A percentile compares a stretch with the other conserved stretches of the same genome.
These are phyloP conservation scores for Dyspetes luteomarginatus DNA, from an alignment of 2,888 invertebrate species.

Conservation along the genomic window DNA sequence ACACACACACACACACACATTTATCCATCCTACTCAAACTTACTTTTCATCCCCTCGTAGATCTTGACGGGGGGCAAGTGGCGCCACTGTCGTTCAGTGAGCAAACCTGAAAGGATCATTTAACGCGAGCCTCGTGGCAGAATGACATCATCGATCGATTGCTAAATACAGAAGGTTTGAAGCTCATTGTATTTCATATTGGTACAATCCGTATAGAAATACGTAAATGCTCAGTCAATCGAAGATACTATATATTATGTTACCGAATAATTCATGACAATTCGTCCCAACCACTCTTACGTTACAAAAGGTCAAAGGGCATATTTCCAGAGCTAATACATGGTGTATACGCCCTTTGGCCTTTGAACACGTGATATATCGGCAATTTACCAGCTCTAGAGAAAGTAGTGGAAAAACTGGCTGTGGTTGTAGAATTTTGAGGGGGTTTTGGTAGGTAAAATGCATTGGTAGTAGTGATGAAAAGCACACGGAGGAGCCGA, in stretches of 20 bases:
- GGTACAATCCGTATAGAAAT: too few species aligned
- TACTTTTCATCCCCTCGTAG: constrained; percentile 39
- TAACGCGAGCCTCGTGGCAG: constrained; percentile 43
- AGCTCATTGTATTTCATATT: too few species aligned
- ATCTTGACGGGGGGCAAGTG: constrained; percentile 27
- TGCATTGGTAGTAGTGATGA: constrained; percentile 33
- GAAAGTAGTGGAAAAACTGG: constrained; percentile 25
- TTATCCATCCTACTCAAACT: constrained; percentile 19
- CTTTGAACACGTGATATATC: too few species aligned
- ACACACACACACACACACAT: constrained; percentile 15
- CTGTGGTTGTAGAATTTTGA: constrained; percentile 20
- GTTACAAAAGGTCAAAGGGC: not conserved
- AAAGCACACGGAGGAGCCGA: constrained; percentile 44
- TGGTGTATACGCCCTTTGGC: too few species aligned
- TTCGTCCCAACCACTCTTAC: not conserved
- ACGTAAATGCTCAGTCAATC: not conserved
- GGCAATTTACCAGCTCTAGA: too few species aligned
- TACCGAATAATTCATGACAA: constrained; percentile 73
- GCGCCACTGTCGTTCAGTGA: constrained; percentile 46
- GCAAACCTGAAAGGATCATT: constrained; percentile 54
- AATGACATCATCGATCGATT: constrained; percentile 58
- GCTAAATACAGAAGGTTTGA: too few species aligned
- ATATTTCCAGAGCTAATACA: too few species aligned
- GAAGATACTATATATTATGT: constrained; percentile 72
- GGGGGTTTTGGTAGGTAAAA: constrained; percentile 9